Conservation (phyloP, 1,140 invertebrate species). For the Reticulitermes speratus region DNA sequence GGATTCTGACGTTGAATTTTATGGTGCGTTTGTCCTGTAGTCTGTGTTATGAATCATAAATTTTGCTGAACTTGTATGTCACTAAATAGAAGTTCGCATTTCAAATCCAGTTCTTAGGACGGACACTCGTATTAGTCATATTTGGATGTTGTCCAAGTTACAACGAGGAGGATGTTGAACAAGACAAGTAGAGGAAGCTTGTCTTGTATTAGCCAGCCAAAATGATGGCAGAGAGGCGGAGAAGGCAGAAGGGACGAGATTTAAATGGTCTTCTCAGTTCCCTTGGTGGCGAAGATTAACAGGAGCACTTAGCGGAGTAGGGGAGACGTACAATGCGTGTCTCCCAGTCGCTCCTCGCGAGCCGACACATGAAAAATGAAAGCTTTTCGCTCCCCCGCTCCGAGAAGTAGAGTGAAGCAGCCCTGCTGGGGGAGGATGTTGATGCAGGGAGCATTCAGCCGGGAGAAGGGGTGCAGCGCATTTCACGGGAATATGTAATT, state of each 20-base stretch:
- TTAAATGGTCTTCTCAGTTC: conserved; percentile 21
- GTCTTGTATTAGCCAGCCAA: background rate
- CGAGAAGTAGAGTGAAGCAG: background rate
- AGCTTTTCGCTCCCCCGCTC: conserved; percentile 22
- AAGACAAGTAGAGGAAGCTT: background rate
- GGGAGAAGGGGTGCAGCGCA: background rate
- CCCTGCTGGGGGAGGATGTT: background rate
- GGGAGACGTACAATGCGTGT: conserved; percentile 4
- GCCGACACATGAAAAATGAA: conserved; percentile 30
- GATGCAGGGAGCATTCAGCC: background rate
- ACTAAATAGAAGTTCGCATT: too few relatives aligned
- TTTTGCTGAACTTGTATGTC: too few relatives aligned
- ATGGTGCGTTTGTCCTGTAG: too few relatives aligned
- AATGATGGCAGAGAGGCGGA: background rate
- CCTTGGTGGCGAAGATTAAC: conserved; percentile 30
- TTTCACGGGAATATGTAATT: conserved; percentile 19
- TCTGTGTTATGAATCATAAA: too few relatives aligned
- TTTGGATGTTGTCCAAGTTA: background rate
- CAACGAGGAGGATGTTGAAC: background rate
- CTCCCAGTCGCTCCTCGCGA: background rate
- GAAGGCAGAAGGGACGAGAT: background rate
- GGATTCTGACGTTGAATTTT: background rate
- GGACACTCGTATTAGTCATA: background rate
- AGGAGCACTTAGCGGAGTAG: conserved; percentile 27
- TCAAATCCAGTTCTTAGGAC: background rate